phyloP scores from a whole-genome alignment of 2,797 vertebrate species.

The Falco berigora region DNA sequence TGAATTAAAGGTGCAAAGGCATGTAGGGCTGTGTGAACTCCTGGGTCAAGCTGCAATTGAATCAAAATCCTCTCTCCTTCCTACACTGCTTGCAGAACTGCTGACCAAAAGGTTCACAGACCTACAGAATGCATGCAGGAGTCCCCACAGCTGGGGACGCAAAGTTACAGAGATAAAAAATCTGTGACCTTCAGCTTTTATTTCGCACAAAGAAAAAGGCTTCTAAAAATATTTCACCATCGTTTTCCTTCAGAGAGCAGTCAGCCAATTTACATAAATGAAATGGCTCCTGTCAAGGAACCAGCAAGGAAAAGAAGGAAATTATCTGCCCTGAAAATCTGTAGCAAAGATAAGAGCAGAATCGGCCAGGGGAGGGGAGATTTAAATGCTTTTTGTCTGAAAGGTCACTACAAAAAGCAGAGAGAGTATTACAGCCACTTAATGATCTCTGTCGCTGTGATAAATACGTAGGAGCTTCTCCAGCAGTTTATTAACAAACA shows the following conservation, averaged over 20 bases:
- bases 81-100: conserved; percentile 37
- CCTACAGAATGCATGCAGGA: neutral
- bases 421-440: neutral
- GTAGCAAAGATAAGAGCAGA: conserved; percentile 35
- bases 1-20: conserved; percentile 65
- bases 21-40: conserved; percentile 12
- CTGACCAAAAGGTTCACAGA: conserved; percentile 24
- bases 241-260: conserved; percentile 9
- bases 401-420: neutral
- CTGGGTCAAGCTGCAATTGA: conserved; percentile 42
- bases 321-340: conserved; percentile 44
- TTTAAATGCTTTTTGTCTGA: conserved; percentile 47
- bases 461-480: conserved; percentile 34
- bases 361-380: neutral
- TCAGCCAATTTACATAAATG: conserved; percentile 59
- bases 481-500: conserved; percentile 20
- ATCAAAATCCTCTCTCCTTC: conserved; percentile 40
- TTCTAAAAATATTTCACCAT: conserved; percentile 50
- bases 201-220: neutral
- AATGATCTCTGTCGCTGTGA: neutral
- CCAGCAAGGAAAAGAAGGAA: conserved; percentile 23
- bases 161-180: conserved; percentile 1
- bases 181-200: conserved; percentile 56
- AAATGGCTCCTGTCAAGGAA: conserved; percentile 18
- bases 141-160: neutral